Conservation (phyloP, 2,113 vertebrate species). For the Apus apus region DNA sequence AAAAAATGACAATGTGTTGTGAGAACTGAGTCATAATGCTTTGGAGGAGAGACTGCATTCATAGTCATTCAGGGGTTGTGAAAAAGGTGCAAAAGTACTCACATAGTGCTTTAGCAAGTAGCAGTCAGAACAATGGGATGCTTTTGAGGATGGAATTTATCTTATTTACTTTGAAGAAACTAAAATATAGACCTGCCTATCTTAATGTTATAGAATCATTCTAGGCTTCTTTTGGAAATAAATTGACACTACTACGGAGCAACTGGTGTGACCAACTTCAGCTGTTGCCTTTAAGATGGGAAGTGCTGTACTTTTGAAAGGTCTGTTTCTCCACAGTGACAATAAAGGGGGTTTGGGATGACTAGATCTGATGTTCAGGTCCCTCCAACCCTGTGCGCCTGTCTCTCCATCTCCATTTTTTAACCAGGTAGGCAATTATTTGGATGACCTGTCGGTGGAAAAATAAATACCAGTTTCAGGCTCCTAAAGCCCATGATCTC, state of each 20-base stretch:
- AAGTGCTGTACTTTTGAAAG: neutral
- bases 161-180: neutral
- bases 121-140: neutral
- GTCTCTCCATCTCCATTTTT: neutral
- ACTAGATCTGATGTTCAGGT: neutral
- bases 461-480: neutral
- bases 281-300: neutral
- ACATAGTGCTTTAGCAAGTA: neutral
- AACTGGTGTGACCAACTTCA: neutral
- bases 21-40: neutral
- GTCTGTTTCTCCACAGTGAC: neutral
- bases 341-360: neutral
- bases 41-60: neutral
- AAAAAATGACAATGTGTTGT: neutral
- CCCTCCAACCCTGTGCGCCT: neutral
- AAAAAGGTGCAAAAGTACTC: neutral
- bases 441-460: neutral
- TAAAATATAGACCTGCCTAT: neutral
- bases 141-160: neutral
- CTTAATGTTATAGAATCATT: neutral
- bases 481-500: neutral
- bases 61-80: neutral
- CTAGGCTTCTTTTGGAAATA: neutral
- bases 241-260: neutral
- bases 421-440: neutral